Conservation (phyloP, 2,113 vertebrate genomes). For the Kryptolebias marmoratus region DNA sequence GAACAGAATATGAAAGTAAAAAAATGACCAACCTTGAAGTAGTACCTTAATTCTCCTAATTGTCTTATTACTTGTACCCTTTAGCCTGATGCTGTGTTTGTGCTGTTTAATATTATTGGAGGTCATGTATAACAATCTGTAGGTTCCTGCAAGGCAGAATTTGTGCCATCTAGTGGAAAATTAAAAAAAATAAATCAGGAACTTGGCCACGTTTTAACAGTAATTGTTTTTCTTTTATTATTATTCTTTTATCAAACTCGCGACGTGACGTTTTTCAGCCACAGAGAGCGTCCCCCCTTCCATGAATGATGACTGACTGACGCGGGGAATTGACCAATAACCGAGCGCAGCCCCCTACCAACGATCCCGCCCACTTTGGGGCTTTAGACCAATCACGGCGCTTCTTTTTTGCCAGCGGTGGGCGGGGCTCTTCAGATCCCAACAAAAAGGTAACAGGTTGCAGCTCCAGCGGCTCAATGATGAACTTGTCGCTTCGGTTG, state of each 20-base stretch:
- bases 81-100: too few species aligned
- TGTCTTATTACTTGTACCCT: too few species aligned
- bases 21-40: too few species aligned
- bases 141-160: background rate
- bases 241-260: background rate
- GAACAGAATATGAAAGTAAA: too few species aligned
- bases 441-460: constrained; percentile 85
- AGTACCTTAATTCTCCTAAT: too few species aligned
- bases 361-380: constrained; percentile 35
- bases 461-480: constrained; percentile 27
- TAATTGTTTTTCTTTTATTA: background rate
- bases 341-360: background rate
- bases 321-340: constrained; percentile 45
- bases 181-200: background rate
- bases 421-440: constrained; percentile 69
- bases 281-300: background rate
- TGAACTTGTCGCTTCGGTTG: constrained; percentile 53
- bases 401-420: constrained; percentile 2
- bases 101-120: too few species aligned
- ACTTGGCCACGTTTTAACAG: too few species aligned
- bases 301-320: constrained; percentile 19
- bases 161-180: background rate
- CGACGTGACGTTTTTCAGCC: background rate
- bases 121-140: too few species aligned
- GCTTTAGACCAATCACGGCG: constrained; percentile 62